phyloP scores from a whole-genome alignment of 2,888 invertebrate genomes.

The Polymixis lichenea region DNA sequence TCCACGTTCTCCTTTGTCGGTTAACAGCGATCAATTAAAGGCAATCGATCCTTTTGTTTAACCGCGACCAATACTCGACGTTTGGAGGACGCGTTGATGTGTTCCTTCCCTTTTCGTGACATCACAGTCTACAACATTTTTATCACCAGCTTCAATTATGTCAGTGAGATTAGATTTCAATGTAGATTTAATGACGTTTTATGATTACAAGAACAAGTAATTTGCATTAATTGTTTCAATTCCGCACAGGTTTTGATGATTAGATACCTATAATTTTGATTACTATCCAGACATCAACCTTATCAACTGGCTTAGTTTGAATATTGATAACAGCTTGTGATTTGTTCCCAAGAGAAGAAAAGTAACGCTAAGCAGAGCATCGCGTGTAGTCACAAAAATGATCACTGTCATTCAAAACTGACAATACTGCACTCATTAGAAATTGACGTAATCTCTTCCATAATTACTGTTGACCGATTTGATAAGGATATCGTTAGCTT shows the following conservation, averaged over 20 bases:
- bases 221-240: slow-evolving; percentile 17
- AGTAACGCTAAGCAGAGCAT: background rate
- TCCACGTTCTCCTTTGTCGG: slow-evolving; percentile 15
- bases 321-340: background rate
- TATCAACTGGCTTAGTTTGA: background rate
- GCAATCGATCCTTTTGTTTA: slow-evolving; percentile 43
- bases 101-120: slow-evolving; percentile 23
- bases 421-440: slow-evolving; percentile 22
- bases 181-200: slow-evolving; percentile 6
- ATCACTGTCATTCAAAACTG: slow-evolving; percentile 7
- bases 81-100: slow-evolving; percentile 28
- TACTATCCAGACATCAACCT: background rate
- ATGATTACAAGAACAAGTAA: slow-evolving; percentile 3
- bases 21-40: slow-evolving; percentile 12
- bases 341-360: background rate
- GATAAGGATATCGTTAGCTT: slow-evolving; percentile 41
- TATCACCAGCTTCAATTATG: slow-evolving; percentile 8
- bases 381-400: slow-evolving; percentile 3
- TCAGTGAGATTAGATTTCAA: slow-evolving; percentile 15
- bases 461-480: slow-evolving; percentile 35
- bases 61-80: background rate
- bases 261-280: background rate
- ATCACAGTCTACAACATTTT: slow-evolving; percentile 17
- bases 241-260: background rate
- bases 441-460: slow-evolving; percentile 28